phyloP scores from a whole-genome alignment of 2,888 invertebrate species.

The Allygus modestus region DNA sequence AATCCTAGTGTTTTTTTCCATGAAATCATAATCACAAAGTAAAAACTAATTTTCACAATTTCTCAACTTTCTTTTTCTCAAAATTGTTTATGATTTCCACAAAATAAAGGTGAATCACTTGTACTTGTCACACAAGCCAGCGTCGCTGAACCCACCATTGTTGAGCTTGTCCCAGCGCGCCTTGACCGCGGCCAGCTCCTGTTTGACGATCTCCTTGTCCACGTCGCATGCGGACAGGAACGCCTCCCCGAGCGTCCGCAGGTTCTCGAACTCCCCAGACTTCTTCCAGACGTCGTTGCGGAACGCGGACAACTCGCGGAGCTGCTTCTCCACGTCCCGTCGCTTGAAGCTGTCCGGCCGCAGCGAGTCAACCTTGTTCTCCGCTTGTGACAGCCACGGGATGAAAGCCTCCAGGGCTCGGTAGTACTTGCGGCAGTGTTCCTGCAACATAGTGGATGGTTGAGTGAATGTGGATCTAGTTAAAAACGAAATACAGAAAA shows the following conservation, averaged over 20 bases:
- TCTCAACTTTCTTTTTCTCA: too few relatives aligned
- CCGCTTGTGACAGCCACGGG: slow-evolving; percentile 92
- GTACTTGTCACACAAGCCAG: too few relatives aligned
- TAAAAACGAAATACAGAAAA: too few relatives aligned
- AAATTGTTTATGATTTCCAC: too few relatives aligned
- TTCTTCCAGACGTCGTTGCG: slow-evolving; percentile 95
- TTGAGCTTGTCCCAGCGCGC: slow-evolving; percentile 95
- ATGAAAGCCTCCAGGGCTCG: slow-evolving; percentile 90
- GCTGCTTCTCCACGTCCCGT: slow-evolving; percentile 90
- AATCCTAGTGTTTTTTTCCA: too few relatives aligned
- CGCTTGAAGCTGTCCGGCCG: slow-evolving; percentile 89
- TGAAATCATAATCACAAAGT: too few relatives aligned
- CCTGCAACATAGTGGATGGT: slow-evolving; percentile 73
- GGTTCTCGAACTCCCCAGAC: slow-evolving; percentile 95
- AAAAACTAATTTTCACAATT: too few relatives aligned
- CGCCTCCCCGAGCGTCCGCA: slow-evolving; percentile 90
- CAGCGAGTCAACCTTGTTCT: slow-evolving; percentile 88
- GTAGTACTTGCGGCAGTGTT: slow-evolving; percentile 94
- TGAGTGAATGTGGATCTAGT: not conserved
- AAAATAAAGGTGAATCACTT: too few relatives aligned
- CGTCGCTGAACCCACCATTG: slow-evolving; percentile 78
- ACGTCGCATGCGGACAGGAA: slow-evolving; percentile 93
- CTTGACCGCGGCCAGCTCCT: slow-evolving; percentile 88
- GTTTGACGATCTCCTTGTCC: slow-evolving; percentile 93
- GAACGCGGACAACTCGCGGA: slow-evolving; percentile 92